Base-by-base conservation (phyloP, 2,888 invertebrate genomes). In the Agrotis puta region DNA sequence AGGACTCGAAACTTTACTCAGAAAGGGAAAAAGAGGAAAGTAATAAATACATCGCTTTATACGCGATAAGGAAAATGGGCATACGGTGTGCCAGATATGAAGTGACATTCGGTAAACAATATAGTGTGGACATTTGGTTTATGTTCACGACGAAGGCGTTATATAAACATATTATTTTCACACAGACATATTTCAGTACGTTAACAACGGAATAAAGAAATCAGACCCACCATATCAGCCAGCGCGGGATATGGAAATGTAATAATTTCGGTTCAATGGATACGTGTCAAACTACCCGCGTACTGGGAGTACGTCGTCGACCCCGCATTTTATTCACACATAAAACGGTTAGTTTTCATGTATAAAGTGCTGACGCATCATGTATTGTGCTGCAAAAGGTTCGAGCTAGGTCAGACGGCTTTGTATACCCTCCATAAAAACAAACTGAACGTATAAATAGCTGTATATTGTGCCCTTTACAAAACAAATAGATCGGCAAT, bases 281-380 rank as follows among this genome's bases (percentile, higher is more conserved):
- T 58, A 51, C 22, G 58, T 82, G 56, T 70, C 56, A 64, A 79
- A 58, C 66, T 66, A 65, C 48, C 56, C 57, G 74, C 79, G 73
- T 58, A 70, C 65, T 75, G 78, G 74, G 64, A 65, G 67, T 54
- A 64, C 39, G 70, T 65, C 54, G 51, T 65, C 57, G 53, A 64
- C 76, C 50, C 59, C 66, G 70, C 56, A 47, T 77, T 74, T 75
- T 81, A 82, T 85, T 84, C 83, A 84, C 73, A 73, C 68, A 73
- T 81, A 82, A 79, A 83, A 76, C 67, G 66, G 74, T 84, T 87
- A 87, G 87, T 86, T 90, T 65, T 27, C 56, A 57, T 79, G 59
- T 69, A 70, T 70, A 74, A 85, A 87, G 70, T 24, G 86, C 83
- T 86, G 82, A 86, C 83, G 66, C 85, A 77, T 73, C 63, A 61